These are phyloP conservation scores for Hymenochirus boettgeri DNA, from an alignment of 2,113 vertebrate species.

Conservation along the genomic window DNA sequence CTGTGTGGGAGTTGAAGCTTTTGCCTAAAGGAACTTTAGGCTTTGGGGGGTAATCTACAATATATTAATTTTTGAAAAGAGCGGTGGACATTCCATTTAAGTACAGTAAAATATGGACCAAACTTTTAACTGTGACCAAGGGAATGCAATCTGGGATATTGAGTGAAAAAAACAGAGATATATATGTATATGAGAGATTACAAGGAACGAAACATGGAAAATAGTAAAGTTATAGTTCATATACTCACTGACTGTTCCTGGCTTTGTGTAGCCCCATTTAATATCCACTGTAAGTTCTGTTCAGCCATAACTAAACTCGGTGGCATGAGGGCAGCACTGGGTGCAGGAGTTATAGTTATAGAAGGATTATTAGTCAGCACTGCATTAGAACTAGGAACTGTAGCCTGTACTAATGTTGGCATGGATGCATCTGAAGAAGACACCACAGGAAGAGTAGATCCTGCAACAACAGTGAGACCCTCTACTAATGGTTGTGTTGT, in stretches of 20 bases:
- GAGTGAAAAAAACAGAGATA: not conserved
- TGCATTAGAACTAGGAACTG: conserved; percentile 75
- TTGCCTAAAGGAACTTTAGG: too few relatives aligned
- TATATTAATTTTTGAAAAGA: too few relatives aligned
- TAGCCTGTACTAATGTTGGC: conserved; percentile 71
- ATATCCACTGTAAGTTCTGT: conserved; percentile 95
- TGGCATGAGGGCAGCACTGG: conserved; percentile 80
- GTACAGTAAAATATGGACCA: too few relatives aligned
- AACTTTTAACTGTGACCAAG: conserved; percentile 26
- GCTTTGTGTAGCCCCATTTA: conserved; percentile 85
- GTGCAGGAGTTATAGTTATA: conserved; percentile 71
- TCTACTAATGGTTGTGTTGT: conserved; percentile 57
- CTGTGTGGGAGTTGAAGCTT: too few relatives aligned
- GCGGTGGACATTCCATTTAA: too few relatives aligned
- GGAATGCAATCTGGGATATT: conserved; percentile 1
- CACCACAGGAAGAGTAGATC: conserved; percentile 48
- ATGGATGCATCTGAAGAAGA: conserved; percentile 64
- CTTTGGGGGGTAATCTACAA: too few relatives aligned
- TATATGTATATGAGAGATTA: too few relatives aligned
- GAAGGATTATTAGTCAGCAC: conserved; percentile 65
- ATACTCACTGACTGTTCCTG: conserved; percentile 82
- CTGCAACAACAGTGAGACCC: conserved; percentile 65
- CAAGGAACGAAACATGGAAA: too few relatives aligned
- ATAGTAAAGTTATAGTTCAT: too few relatives aligned
- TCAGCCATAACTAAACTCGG: conserved; percentile 91